Conservation (phyloP, 2,113 vertebrate genomes). For the Ranitomeya imitator region DNA sequence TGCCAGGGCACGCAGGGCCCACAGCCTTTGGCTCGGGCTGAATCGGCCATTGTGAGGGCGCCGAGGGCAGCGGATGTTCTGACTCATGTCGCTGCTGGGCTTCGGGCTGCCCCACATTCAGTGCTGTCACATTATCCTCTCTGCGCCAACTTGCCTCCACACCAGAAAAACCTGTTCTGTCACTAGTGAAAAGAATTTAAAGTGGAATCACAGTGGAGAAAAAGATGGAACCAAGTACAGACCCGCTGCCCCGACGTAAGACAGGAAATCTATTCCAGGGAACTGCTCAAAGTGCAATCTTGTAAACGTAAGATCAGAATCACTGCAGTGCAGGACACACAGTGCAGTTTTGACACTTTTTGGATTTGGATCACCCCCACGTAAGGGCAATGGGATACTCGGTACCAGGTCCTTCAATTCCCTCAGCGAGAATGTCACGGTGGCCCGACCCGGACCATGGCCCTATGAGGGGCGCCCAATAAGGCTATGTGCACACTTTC, state of each 20-base stretch:
- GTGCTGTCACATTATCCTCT: not conserved
- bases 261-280: not conserved
- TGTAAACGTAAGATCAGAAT: not conserved
- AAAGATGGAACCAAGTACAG: not conserved
- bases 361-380: too few relatives aligned
- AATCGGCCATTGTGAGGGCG: not conserved
- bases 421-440: too few relatives aligned
- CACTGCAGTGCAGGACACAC: too few relatives aligned
- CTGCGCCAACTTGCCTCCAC: not conserved
- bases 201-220: not conserved
- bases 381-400: too few relatives aligned
- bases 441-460: too few relatives aligned
- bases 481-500: too few relatives aligned
- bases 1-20: not conserved
- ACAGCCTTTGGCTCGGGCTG: not conserved
- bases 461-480: too few relatives aligned
- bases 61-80: not conserved
- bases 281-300: not conserved
- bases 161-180: conserved; percentile 22
- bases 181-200: not conserved
- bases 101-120: not conserved
- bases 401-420: too few relatives aligned
- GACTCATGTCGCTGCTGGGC: conserved; percentile 8
- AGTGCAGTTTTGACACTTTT: too few relatives aligned
- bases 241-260: not conserved